Evolutionary conservation across 1,140 invertebrate species (phyloP).

Genomic region (Spodoptera litura): DNA sequence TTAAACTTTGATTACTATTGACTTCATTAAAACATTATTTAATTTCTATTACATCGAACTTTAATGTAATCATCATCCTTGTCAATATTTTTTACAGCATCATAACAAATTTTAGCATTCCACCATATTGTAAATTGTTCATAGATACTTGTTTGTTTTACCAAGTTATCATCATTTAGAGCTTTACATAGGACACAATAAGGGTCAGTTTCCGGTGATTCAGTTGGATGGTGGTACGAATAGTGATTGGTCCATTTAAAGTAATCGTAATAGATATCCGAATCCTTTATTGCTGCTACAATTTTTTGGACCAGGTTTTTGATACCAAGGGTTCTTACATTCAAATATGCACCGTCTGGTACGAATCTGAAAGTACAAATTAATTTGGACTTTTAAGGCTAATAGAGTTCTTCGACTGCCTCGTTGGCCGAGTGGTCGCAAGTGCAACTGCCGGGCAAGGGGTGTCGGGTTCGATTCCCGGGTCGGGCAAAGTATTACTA

Average conservation of each 20-base stretch:
- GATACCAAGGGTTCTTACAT: background rate
- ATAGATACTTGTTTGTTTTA: background rate
- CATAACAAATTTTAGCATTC: background rate
- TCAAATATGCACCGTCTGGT: constrained; percentile 11
- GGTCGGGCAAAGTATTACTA: too few relatives aligned
- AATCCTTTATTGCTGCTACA: background rate
- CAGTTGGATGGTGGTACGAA: background rate
- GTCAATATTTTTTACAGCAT: too few relatives aligned
- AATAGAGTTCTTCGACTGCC: too few relatives aligned
- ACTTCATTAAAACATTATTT: too few relatives aligned
- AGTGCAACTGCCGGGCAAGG: too few relatives aligned
- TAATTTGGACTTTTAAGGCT: too few relatives aligned
- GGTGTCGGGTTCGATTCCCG: too few relatives aligned
- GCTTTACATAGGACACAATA: background rate
- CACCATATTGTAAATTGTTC: background rate
- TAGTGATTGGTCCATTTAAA: constrained; percentile 25
- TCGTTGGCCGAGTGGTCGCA: too few relatives aligned
- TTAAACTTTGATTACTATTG: too few relatives aligned
- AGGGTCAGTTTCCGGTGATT: background rate
- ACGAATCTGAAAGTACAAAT: background rate
- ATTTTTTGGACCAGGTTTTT: background rate
- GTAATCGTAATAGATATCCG: background rate
- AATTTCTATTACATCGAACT: too few relatives aligned
- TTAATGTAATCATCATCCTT: too few relatives aligned
- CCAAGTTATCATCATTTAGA: background rate